phyloP scores from a whole-genome alignment of 2,888 invertebrate genomes.

The Agrochola lota region DNA sequence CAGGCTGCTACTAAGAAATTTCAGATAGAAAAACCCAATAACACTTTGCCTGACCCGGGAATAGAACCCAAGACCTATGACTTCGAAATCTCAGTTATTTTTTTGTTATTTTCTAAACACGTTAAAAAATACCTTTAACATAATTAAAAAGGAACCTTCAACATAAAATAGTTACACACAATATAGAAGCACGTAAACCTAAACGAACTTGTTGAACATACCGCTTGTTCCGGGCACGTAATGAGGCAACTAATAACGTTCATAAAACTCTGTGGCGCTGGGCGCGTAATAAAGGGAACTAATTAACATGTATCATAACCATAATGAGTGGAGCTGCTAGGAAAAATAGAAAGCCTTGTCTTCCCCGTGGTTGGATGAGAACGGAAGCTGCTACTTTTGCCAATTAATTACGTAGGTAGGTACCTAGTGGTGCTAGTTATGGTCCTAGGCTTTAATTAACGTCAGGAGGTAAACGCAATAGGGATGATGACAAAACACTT shows the following conservation, averaged over 20 bases:
- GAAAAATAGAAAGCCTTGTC: slow-evolving; percentile 12
- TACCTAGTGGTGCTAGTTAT: not conserved
- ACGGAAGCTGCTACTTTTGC: not conserved
- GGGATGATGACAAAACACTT: too few relatives aligned
- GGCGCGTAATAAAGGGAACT: slow-evolving; percentile 19
- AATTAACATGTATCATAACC: slow-evolving; percentile 47
- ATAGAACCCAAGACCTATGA: not conserved
- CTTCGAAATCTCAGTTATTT: not conserved
- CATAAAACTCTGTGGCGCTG: slow-evolving; percentile 22
- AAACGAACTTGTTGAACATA: slow-evolving; percentile 44
- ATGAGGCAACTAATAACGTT: slow-evolving; percentile 45
- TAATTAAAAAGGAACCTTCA: not conserved
- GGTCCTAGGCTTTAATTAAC: too few relatives aligned
- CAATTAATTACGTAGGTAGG: not conserved
- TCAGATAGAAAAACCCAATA: too few relatives aligned
- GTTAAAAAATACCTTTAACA: not conserved
- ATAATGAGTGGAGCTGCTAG: slow-evolving; percentile 20
- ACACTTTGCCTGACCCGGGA: too few relatives aligned
- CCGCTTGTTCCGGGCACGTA: slow-evolving; percentile 39
- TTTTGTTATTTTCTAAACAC: not conserved
- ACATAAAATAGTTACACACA: slow-evolving; percentile 1
- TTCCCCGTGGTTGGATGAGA: not conserved
- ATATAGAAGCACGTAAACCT: not conserved
- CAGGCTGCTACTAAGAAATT: too few relatives aligned
- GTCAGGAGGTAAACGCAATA: not conserved